Evolutionary conservation across 2,797 vertebrate genomes (phyloP), one percentile per base, ranked within the genome.

Genomic region (Aselliscus stoliczkanus): DNA sequence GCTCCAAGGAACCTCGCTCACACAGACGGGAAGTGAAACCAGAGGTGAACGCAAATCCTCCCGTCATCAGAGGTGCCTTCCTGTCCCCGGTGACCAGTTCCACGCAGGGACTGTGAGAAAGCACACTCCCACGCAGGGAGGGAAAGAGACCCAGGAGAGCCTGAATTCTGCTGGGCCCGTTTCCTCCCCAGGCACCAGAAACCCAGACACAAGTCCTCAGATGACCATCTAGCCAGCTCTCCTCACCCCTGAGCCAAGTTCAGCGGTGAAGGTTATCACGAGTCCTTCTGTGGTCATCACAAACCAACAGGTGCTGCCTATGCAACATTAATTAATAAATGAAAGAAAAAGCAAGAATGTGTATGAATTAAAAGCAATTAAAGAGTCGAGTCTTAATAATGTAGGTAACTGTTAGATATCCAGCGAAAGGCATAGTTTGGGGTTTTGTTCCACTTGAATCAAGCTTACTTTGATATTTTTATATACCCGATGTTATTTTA

Each of bases 401-500:
- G 17, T 31, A 29, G n/a, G 13, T 72, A 44, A 65, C 62, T 54
- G 25, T 62, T 29, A 17, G 70, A 39, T 72, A 65, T 47, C 2
- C 34, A 72, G 10, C 7, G 5, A 80, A 89, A 44, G 11, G 11
- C 20, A 34, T 6, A 10, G 4, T 17, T 17, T 8, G 65, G 31
- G 44, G 31, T 9, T 21, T n/a, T 11, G 2, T 62, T 62, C 27
- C 47, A 17, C 9, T 47, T 31, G 52, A 79, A 62, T 70, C 7
- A 14, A 50, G n/a, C 39, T 73, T 18, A 54, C 25, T 27, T 77
- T 10, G n/a, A 6, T 52, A 25, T 1, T 15, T 60, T 93, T n/a
- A 9, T 0, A 4, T 27, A 34, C 20, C 25, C 10, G 3, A 5
- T 50, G 15, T 50, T 50, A n/a, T 50, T 50, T 11, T 2, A 0